These are phyloP conservation scores for Cheilosia variabilis DNA, from an alignment of 2,888 invertebrate genomes.

Conservation along the genomic window DNA sequence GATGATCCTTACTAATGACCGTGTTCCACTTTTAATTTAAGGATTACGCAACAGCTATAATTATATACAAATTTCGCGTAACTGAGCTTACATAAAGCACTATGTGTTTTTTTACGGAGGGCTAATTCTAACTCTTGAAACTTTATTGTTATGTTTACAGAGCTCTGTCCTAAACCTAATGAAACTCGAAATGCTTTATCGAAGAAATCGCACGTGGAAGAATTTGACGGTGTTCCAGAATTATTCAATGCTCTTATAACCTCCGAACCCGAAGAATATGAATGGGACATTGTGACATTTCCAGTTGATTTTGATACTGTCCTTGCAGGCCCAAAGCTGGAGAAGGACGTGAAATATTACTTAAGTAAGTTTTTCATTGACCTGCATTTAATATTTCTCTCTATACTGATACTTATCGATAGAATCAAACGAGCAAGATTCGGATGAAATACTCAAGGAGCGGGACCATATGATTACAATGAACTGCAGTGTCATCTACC, in stretches of 20 bases:
- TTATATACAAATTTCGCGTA: no score
- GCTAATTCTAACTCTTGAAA: background rate
- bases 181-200: slow-evolving; percentile 90
- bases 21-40: no score
- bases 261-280: slow-evolving; percentile 90
- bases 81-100: no score
- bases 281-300: slow-evolving; percentile 94
- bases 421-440: slow-evolving; percentile 88
- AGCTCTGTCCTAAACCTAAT: slow-evolving; percentile 94
- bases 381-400: background rate
- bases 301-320: slow-evolving; percentile 90
- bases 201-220: slow-evolving; percentile 93
- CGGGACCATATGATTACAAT: slow-evolving; percentile 86
- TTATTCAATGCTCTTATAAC: slow-evolving; percentile 91
- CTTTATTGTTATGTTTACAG: slow-evolving; percentile 84
- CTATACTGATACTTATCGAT: slow-evolving; percentile 72
- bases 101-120: background rate
- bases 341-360: slow-evolving; percentile 89
- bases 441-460: slow-evolving; percentile 83
- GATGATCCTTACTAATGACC: no score
- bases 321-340: slow-evolving; percentile 87
- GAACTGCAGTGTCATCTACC: slow-evolving; percentile 96
- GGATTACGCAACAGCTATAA: no score
- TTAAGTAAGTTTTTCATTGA: slow-evolving; percentile 86
- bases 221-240: slow-evolving; percentile 91